Evolutionary conservation across 2,888 invertebrate genomes (phyloP).

Genomic region (Cartodere bifasciata): DNA sequence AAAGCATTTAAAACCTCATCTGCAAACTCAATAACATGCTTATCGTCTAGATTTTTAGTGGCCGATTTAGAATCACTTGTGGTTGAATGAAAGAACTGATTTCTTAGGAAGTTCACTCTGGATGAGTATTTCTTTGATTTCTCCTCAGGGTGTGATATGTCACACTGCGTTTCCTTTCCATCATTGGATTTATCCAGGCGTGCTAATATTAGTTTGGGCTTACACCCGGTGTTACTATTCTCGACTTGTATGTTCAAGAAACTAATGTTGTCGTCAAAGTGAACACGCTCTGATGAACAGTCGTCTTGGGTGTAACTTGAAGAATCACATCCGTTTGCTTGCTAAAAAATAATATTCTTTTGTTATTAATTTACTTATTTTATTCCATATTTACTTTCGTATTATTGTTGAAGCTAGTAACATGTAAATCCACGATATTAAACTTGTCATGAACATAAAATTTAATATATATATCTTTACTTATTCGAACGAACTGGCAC

Average conservation of each 20-base stretch:
- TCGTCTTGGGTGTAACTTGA: constrained; percentile 39
- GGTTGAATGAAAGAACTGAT: constrained; percentile 40
- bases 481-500: no score
- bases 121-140: constrained; percentile 33
- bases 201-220: constrained; percentile 16
- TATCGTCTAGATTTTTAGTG: constrained; percentile 28
- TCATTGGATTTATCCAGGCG: constrained; percentile 19
- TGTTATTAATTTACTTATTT: no score
- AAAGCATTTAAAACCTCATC: constrained; percentile 30
- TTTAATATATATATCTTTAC: no score
- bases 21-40: constrained; percentile 31
- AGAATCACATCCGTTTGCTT: constrained; percentile 35
- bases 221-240: constrained; percentile 34
- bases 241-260: constrained; percentile 33
- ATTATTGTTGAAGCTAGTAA: no score
- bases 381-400: no score
- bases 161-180: constrained; percentile 27
- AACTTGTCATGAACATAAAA: no score
- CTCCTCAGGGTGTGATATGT: constrained; percentile 26
- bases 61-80: constrained; percentile 22
- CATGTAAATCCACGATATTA: no score
- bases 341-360: constrained; percentile 21
- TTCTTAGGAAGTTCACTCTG: constrained; percentile 38
- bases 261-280: constrained; percentile 52
- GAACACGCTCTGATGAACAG: constrained; percentile 47